These are phyloP conservation scores for Papilio protenor DNA, from an alignment of 2,888 invertebrate genomes.

Conservation along the genomic window DNA sequence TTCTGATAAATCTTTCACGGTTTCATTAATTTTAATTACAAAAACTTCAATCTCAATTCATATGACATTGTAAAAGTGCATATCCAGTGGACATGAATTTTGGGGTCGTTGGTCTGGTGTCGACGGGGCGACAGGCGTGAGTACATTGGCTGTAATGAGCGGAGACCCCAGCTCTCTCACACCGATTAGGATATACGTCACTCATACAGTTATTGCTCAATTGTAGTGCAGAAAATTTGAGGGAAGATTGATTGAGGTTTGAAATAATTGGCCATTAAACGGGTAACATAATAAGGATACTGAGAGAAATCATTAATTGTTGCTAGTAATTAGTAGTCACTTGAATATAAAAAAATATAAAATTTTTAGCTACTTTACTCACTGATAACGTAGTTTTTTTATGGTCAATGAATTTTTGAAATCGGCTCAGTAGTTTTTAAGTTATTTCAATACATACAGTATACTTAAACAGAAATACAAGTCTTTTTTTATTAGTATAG, in stretches of 20 bases:
- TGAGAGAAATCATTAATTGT: background rate
- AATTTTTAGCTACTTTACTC: no score
- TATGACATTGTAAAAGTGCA: conserved; percentile 37
- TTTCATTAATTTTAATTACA: background rate
- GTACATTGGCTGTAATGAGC: conserved; percentile 52
- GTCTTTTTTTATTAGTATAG: no score
- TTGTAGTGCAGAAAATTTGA: background rate
- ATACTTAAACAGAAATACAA: no score
- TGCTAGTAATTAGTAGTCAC: no score
- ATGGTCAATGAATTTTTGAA: no score
- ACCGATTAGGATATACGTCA: conserved; percentile 35
- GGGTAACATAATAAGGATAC: background rate
- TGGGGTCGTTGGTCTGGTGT: conserved; percentile 44
- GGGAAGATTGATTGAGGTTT: background rate
- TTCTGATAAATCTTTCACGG: background rate
- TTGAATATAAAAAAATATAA: no score
- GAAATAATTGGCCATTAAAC: background rate
- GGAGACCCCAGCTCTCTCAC: conserved; percentile 6
- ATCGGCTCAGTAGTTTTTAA: no score
- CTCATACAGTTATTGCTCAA: conserved; percentile 3
- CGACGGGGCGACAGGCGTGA: conserved; percentile 50
- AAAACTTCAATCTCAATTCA: background rate
- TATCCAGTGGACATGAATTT: conserved; percentile 29
- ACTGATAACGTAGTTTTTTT: no score
- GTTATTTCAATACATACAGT: no score